These are phyloP conservation scores for Drosophila nr. fundita DNA, from an alignment of 2,888 invertebrate species.

Conservation along the genomic window DNA sequence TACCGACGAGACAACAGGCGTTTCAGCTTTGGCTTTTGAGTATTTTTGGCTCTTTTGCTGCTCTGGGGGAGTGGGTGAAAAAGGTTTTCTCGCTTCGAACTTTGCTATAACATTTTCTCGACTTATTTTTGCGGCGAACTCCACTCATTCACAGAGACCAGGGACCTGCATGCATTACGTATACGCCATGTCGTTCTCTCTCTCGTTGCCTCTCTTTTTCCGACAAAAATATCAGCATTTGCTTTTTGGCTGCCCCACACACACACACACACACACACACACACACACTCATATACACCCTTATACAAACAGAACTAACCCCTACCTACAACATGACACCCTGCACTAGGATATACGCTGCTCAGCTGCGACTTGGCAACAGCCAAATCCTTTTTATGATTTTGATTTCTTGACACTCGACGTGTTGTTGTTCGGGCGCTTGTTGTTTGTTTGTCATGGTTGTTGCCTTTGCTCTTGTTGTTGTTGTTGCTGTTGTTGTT, in stretches of 20 bases:
- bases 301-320: neutral
- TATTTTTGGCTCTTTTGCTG: slow-evolving; percentile 34
- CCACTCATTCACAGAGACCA: slow-evolving; percentile 42
- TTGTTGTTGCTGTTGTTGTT: slow-evolving; percentile 28
- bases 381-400: slow-evolving; percentile 79
- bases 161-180: slow-evolving; percentile 56
- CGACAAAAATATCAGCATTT: slow-evolving; percentile 72
- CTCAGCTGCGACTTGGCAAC: slow-evolving; percentile 72
- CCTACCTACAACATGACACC: slow-evolving; percentile 1
- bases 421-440: slow-evolving; percentile 54
- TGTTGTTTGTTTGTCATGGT: slow-evolving; percentile 55
- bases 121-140: slow-evolving; percentile 72
- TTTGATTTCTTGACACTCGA: slow-evolving; percentile 81
- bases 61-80: slow-evolving; percentile 52
- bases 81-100: slow-evolving; percentile 67
- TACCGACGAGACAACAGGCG: slow-evolving; percentile 80
- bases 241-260: slow-evolving; percentile 56
- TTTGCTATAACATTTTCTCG: slow-evolving; percentile 64
- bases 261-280: slow-evolving; percentile 15
- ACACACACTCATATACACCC: slow-evolving; percentile 5
- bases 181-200: slow-evolving; percentile 32
- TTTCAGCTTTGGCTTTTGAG: slow-evolving; percentile 58
- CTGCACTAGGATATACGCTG: slow-evolving; percentile 27
- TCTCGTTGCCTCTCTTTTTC: slow-evolving; percentile 6
- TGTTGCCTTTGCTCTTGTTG: slow-evolving; percentile 28